phyloP scores from a whole-genome alignment of 2,888 invertebrate species.

The Oxyscelio sp. region DNA sequence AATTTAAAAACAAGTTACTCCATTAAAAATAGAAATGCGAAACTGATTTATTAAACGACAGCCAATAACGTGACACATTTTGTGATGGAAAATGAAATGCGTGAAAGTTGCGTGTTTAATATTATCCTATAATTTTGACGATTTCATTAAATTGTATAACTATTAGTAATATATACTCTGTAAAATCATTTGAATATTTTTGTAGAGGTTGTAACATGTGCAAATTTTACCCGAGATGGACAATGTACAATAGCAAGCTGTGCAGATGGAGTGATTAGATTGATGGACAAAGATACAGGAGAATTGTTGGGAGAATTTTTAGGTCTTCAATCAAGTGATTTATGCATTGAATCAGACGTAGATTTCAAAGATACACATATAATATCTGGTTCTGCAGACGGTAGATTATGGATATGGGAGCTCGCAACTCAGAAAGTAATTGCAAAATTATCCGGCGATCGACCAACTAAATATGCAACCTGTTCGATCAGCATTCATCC shows the following conservation, averaged over 20 bases:
- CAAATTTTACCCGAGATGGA: constrained; percentile 96
- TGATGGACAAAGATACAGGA: constrained; percentile 96
- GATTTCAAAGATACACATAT: constrained; percentile 95
- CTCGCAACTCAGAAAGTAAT: constrained; percentile 92
- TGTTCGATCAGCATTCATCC: constrained; percentile 95
- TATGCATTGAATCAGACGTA: constrained; percentile 95
- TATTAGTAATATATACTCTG: too few relatives aligned
- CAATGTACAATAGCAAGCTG: constrained; percentile 97
- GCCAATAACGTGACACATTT: too few relatives aligned
- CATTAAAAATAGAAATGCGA: too few relatives aligned
- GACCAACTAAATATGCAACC: constrained; percentile 85
- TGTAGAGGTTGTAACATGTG: too few relatives aligned
- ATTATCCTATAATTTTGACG: too few relatives aligned
- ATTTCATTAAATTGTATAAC: too few relatives aligned
- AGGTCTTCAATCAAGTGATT: constrained; percentile 95
- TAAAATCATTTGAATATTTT: too few relatives aligned
- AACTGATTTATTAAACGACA: too few relatives aligned
- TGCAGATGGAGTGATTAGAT: constrained; percentile 93
- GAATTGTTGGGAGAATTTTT: constrained; percentile 93
- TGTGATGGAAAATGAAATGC: too few relatives aligned
- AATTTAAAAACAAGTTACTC: too few relatives aligned
- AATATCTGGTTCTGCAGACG: constrained; percentile 96
- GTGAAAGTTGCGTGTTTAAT: too few relatives aligned
- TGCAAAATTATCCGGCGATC: constrained; percentile 86
- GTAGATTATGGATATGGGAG: constrained; percentile 96